phyloP scores from a whole-genome alignment of 2,113 vertebrate genomes.

The Nannobrachium achirus region DNA sequence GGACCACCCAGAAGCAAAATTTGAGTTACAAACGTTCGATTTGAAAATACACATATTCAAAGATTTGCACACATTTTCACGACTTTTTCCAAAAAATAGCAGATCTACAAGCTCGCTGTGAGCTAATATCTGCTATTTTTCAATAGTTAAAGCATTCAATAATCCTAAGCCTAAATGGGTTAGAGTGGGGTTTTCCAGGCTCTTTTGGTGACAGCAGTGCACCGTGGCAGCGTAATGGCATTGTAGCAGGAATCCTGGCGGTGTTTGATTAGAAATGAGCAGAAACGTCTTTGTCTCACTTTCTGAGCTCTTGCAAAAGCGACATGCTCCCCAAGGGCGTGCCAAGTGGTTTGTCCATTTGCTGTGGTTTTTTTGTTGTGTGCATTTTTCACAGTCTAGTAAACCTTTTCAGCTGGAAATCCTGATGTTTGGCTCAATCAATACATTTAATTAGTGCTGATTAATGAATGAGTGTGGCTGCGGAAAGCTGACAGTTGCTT shows the following conservation, averaged over 20 bases:
- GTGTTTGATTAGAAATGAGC: constrained; percentile 63
- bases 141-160: too few species aligned
- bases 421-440: constrained; percentile 79
- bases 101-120: too few species aligned
- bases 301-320: constrained; percentile 45
- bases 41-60: too few species aligned
- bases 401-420: constrained; percentile 77
- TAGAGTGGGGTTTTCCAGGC: too few species aligned
- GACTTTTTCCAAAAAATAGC: too few species aligned
- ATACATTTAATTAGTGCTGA: constrained; percentile 92
- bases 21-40: too few species aligned
- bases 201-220: too few species aligned
- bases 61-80: too few species aligned
- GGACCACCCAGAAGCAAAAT: too few species aligned
- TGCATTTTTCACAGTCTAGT: constrained; percentile 72
- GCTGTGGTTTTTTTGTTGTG: constrained; percentile 31
- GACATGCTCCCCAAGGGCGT: constrained; percentile 58
- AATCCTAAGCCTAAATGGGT: too few species aligned
- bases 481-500: constrained; percentile 70
- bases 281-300: constrained; percentile 65
- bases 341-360: constrained; percentile 40
- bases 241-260: constrained; percentile 47
- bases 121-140: too few species aligned
- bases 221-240: background rate
- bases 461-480: constrained; percentile 83